These are phyloP conservation scores for Buathra laborator DNA, from an alignment of 2,888 invertebrate genomes.

Conservation along the genomic window DNA sequence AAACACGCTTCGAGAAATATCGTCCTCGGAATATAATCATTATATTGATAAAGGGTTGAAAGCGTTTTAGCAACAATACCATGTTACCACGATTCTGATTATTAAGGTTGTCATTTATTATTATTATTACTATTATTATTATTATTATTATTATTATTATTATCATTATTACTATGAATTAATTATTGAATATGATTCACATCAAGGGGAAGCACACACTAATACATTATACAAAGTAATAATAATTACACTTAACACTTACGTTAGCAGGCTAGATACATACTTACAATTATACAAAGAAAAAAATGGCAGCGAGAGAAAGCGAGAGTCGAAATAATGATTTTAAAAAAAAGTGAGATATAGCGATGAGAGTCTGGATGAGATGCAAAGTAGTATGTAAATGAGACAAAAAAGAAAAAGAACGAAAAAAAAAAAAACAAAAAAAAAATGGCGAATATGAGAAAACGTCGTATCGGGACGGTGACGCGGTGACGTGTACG, in stretches of 20 bases:
- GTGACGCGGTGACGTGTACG: slow-evolving; percentile 58
- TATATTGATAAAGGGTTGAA: slow-evolving; percentile 67
- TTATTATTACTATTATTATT: slow-evolving; percentile 68
- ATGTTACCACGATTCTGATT: slow-evolving; percentile 68
- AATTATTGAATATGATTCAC: slow-evolving; percentile 50
- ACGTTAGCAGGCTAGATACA: slow-evolving; percentile 82
- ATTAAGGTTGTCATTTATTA: slow-evolving; percentile 63
- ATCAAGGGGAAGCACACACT: slow-evolving; percentile 73
- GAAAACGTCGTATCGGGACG: slow-evolving; percentile 57
- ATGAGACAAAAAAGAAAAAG: slow-evolving; percentile 45
- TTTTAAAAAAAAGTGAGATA: slow-evolving; percentile 37
- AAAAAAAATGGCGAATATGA: slow-evolving; percentile 9
- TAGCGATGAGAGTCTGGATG: slow-evolving; percentile 44
- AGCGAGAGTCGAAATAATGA: slow-evolving; percentile 24
- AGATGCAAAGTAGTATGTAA: slow-evolving; percentile 58
- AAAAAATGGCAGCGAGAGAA: slow-evolving; percentile 9
- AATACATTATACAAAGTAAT: slow-evolving; percentile 79
- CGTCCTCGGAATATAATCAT: slow-evolving; percentile 60
- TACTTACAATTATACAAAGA: slow-evolving; percentile 53
- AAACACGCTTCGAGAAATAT: slow-evolving; percentile 67
- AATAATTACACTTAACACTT: slow-evolving; percentile 81
- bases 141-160: slow-evolving; percentile 76
- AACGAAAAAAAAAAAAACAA: slow-evolving; percentile 23
- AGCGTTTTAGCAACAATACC: slow-evolving; percentile 54
- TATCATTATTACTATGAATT: slow-evolving; percentile 73